A percentile compares a stretch with the other conserved stretches of the same genome.
Evolutionary conservation across 2,888 invertebrate genomes (phyloP).

Genomic region (Mongoloraphidia duomilia): DNA sequence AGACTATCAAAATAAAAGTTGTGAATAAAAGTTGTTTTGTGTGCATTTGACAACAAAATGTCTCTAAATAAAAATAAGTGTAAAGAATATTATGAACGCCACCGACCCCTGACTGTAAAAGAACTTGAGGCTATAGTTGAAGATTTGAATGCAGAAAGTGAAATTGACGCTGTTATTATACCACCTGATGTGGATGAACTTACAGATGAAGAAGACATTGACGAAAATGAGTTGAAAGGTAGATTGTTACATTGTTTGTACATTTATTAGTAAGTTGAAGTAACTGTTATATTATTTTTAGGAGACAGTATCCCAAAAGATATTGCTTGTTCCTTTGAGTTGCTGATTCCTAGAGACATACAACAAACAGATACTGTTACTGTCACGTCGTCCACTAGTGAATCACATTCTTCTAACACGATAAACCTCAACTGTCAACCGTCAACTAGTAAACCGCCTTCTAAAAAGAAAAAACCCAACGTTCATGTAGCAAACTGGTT

Average conservation of each 20-base stretch:
- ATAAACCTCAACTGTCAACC: no score
- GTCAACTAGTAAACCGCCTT: no score
- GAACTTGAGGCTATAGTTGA: not conserved
- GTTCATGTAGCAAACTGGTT: no score
- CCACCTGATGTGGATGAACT: not conserved
- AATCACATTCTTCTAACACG: no score
- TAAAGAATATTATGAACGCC: not conserved
- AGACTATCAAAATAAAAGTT: no score
- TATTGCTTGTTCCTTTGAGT: not conserved
- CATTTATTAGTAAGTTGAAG: no score
- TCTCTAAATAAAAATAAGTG: not conserved
- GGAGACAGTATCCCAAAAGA: not conserved
- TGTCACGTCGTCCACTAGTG: no score
- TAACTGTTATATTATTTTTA: not conserved
- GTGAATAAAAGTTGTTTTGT: no score
- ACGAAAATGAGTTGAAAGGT: not conserved
- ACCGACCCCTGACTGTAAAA: not conserved
- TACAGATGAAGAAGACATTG: constrained; percentile 1
- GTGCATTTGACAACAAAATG: not conserved
- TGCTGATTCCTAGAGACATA: not conserved
- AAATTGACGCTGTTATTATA: not conserved
- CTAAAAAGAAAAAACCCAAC: no score
- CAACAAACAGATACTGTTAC: not conserved
- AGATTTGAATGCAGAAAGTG: not conserved
- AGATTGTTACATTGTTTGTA: not conserved